A percentile compares a stretch with the other conserved stretches of the same genome.
phyloP scores from a whole-genome alignment of 1,140 invertebrate species.

The Caenorhabditis remanei region DNA sequence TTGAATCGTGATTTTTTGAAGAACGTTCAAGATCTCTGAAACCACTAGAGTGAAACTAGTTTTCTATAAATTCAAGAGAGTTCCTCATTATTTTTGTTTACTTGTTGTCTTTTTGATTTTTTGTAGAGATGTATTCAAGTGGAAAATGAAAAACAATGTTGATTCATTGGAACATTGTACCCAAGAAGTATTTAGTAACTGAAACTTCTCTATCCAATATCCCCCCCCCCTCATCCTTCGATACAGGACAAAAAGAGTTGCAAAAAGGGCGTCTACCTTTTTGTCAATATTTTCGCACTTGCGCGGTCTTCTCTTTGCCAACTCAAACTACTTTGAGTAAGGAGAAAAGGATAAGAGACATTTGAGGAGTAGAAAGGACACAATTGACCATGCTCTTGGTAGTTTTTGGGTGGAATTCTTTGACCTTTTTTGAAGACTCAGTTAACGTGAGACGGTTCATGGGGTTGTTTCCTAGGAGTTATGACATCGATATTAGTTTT shows the following conservation, averaged over 20 bases:
- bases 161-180: neutral
- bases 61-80: neutral
- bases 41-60: neutral
- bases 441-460: too few species aligned
- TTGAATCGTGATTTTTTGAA: neutral
- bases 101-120: neutral
- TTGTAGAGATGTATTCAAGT: neutral
- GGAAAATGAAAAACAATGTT: neutral
- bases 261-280: conserved; percentile 41
- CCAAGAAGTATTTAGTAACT: neutral
- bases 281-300: conserved; percentile 55
- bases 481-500: too few species aligned
- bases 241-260: neutral
- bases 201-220: neutral
- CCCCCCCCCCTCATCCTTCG: neutral
- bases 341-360: neutral
- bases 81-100: conserved; percentile 3
- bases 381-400: conserved; percentile 13
- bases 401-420: neutral
- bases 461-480: too few species aligned
- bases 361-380: conserved; percentile 37
- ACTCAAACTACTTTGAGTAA: conserved; percentile 17
- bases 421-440: neutral
- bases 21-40: neutral
- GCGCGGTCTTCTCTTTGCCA: conserved; percentile 31